These are phyloP conservation scores for Cricetomys ansorgei DNA, from an alignment of 2,113 vertebrate species.

Conservation along the genomic window DNA sequence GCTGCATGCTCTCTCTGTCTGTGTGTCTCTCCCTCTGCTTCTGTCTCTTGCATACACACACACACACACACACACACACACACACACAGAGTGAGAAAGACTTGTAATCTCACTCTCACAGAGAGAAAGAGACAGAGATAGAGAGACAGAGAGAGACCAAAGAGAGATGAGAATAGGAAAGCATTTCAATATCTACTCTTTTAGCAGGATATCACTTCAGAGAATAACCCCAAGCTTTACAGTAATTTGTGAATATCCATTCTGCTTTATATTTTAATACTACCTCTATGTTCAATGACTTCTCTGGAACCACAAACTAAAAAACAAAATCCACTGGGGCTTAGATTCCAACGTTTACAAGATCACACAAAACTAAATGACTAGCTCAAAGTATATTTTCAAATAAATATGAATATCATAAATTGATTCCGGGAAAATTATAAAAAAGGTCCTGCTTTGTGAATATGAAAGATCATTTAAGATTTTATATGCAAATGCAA, in stretches of 20 bases:
- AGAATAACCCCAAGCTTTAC: neutral
- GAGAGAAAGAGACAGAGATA: too few species aligned
- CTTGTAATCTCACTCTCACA: too few species aligned
- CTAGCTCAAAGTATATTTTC: neutral
- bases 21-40: too few species aligned
- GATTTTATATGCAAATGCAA: too few species aligned
- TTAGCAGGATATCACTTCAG: neutral
- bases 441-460: neutral
- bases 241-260: neutral
- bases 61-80: too few species aligned
- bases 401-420: neutral
- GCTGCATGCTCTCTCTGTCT: too few species aligned
- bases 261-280: slow-evolving; percentile 53
- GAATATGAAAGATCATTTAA: too few species aligned
- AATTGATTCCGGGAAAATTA: slow-evolving; percentile 19
- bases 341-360: slow-evolving; percentile 40
- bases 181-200: neutral
- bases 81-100: too few species aligned
- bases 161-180: neutral
- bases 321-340: neutral
- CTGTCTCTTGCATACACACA: too few species aligned
- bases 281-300: slow-evolving; percentile 45
- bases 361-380: slow-evolving; percentile 19
- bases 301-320: slow-evolving; percentile 41
- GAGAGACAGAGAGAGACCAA: too few species aligned